Percentiles rank a stretch among this genome's conserved stretches.
These are phyloP conservation scores for Lophotriccus pileatus DNA, from an alignment of 2,797 vertebrate species.

Conservation along the genomic window DNA sequence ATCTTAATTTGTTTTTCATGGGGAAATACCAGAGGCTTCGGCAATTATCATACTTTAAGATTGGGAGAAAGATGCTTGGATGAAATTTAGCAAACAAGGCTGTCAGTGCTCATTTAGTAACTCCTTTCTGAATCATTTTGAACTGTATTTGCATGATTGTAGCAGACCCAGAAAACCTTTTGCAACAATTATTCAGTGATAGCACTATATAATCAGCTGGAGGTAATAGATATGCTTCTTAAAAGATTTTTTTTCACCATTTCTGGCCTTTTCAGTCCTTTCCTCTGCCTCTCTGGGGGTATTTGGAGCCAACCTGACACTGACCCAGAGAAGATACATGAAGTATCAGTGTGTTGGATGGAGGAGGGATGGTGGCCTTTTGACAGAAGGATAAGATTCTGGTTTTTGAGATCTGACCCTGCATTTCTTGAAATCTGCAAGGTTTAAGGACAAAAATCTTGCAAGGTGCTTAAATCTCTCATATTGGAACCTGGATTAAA, in stretches of 20 bases:
- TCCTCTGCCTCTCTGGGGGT: background rate
- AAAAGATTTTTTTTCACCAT: background rate
- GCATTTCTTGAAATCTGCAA: background rate
- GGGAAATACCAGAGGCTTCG: background rate
- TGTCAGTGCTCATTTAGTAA: background rate
- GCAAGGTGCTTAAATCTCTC: background rate
- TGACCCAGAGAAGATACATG: background rate
- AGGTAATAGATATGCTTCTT: background rate
- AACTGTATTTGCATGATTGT: background rate
- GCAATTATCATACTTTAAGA: slow-evolving; percentile 40
- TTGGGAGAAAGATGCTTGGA: slow-evolving; percentile 25
- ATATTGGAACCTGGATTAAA: background rate
- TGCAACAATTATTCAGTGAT: background rate
- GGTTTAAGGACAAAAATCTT: background rate
- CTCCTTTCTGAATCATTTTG: slow-evolving; percentile 7
- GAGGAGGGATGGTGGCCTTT: background rate
- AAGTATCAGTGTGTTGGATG: background rate
- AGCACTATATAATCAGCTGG: background rate
- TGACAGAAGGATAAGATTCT: background rate
- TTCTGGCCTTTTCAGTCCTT: background rate
- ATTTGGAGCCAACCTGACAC: background rate
- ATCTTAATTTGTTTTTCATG: slow-evolving; percentile 32
- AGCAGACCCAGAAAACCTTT: slow-evolving; percentile 11
- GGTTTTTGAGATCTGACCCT: background rate
- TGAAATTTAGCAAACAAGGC: slow-evolving; percentile 34